Evolutionary conservation across 2,113 vertebrate genomes (phyloP).

Genomic region (Carassius auratus): DNA sequence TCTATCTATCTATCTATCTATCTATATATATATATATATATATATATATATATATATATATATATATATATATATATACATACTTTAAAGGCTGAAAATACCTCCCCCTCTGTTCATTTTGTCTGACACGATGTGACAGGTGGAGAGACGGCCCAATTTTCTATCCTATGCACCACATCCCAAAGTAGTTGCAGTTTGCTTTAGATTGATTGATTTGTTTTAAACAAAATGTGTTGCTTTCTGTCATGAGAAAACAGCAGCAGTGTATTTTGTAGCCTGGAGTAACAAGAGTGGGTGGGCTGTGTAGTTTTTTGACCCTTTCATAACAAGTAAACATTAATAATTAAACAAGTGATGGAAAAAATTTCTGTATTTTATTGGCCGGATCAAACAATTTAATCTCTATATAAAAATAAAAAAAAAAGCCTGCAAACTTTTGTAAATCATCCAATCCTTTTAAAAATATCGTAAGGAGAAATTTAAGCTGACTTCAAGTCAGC

Average conservation of each 20-base stretch:
- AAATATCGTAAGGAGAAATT: not conserved
- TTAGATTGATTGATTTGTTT: not conserved
- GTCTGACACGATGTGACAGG: too few species aligned
- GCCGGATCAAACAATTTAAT: not conserved
- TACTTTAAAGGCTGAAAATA: too few species aligned
- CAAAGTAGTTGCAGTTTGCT: not conserved
- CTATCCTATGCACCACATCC: not conserved
- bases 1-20: too few species aligned
- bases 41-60: too few species aligned
- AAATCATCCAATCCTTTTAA: not conserved
- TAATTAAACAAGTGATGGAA: not conserved
- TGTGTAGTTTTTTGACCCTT: not conserved
- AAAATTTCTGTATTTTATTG: not conserved
- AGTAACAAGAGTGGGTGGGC: not conserved
- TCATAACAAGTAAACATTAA: not conserved
- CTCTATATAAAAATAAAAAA: not conserved
- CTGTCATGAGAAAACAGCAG: not conserved
- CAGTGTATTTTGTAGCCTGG: not conserved
- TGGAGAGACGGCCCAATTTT: too few species aligned
- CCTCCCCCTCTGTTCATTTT: too few species aligned
- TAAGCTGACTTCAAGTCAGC: not conserved
- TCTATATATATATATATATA: too few species aligned
- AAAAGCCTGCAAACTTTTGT: not conserved
- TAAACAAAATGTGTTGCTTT: not conserved
- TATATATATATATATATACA: too few species aligned